phyloP scores from a whole-genome alignment of 1,140 invertebrate genomes.

The Acromyrmex echinatior region DNA sequence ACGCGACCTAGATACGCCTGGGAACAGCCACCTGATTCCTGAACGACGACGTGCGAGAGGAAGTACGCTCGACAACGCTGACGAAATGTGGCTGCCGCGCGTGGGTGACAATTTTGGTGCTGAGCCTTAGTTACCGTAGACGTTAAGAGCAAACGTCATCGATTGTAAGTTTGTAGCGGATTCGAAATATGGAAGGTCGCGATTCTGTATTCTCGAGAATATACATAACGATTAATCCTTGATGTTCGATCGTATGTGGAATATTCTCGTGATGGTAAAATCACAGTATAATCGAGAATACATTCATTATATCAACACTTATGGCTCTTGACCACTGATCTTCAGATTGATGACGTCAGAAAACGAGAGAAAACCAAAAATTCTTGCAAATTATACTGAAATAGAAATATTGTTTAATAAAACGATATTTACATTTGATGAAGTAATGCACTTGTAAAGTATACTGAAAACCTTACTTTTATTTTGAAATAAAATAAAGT shows the following conservation, averaged over 20 bases:
- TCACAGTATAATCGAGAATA: not conserved
- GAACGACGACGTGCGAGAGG: constrained; percentile 19
- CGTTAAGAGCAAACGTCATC: not conserved
- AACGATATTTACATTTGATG: too few species aligned
- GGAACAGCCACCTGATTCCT: constrained; percentile 5
- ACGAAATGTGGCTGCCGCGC: constrained; percentile 12
- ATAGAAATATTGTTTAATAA: too few species aligned
- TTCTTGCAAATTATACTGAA: too few species aligned
- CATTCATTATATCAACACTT: constrained; percentile 10
- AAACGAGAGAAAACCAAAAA: too few species aligned
- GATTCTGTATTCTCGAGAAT: not conserved
- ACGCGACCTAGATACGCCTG: constrained; percentile 34
- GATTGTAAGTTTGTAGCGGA: not conserved
- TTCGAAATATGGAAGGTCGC: not conserved
- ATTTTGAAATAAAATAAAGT: too few species aligned
- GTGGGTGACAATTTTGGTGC: constrained; percentile 69
- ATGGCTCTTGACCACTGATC: too few species aligned
- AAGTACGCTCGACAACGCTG: constrained; percentile 27
- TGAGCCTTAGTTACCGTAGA: constrained; percentile 48
- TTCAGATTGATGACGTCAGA: too few species aligned
- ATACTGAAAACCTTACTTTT: too few species aligned
- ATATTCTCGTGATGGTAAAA: constrained; percentile 3
- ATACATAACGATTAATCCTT: constrained; percentile 17
- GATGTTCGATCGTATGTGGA: not conserved
- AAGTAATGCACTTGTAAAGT: too few species aligned